Percentiles rank a stretch among this genome's conserved stretches.
Conservation (phyloP, 2,888 invertebrate genomes). For the Ophion ventricosus region DNA sequence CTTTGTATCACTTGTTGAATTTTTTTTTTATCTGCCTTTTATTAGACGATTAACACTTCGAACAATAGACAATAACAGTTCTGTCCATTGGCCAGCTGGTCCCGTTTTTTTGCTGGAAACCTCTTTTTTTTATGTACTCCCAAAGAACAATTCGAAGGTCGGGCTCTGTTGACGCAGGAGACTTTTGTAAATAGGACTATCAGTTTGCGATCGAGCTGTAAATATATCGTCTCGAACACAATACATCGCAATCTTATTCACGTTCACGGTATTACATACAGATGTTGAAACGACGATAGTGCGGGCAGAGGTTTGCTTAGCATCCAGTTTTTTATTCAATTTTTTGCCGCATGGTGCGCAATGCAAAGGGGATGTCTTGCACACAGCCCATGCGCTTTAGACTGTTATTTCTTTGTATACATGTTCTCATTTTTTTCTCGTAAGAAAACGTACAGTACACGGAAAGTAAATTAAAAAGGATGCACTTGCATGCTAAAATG, state of each 20-base stretch:
- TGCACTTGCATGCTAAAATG: too few species aligned
- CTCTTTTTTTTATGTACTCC: background rate
- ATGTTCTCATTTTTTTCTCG: too few species aligned
- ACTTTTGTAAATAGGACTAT: slow-evolving; percentile 58
- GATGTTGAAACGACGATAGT: too few species aligned
- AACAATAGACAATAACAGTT: background rate
- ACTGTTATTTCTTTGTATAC: too few species aligned
- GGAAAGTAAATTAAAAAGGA: too few species aligned
- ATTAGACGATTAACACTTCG: background rate
- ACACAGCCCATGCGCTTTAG: too few species aligned
- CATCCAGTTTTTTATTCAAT: too few species aligned
- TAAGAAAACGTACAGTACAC: too few species aligned
- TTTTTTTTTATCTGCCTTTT: background rate
- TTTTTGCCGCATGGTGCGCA: too few species aligned
- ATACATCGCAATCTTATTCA: background rate
- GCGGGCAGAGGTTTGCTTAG: too few species aligned
- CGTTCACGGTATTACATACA: background rate
- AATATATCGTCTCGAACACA: slow-evolving; percentile 33
- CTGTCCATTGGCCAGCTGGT: too few species aligned
- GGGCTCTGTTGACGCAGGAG: background rate
- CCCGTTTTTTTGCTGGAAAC: background rate
- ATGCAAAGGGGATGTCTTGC: too few species aligned
- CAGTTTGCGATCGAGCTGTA: slow-evolving; percentile 40
- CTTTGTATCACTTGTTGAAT: background rate
- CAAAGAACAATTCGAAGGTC: background rate